Evolutionary conservation across 2,113 vertebrate species (phyloP).

Genomic region (Gymnocephalus cernua): DNA sequence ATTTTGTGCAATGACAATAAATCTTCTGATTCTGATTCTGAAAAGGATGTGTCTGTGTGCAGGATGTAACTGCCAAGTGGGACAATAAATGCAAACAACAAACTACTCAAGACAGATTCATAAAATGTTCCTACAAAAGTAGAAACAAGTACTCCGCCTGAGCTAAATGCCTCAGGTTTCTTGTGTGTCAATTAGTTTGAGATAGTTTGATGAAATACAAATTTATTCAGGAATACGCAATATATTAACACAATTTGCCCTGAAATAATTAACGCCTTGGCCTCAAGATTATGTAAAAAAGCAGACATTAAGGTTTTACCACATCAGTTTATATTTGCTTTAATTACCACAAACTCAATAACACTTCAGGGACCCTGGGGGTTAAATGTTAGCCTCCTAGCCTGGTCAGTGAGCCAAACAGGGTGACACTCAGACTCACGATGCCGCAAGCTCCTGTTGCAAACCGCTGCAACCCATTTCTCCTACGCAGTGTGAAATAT

Average conservation of each 20-base stretch:
- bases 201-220: not conserved
- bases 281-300: not conserved
- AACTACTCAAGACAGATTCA: not conserved
- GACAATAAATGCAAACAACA: too few relatives aligned
- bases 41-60: not conserved
- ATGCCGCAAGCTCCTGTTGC: not conserved
- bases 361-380: not conserved
- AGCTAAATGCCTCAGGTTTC: too few relatives aligned
- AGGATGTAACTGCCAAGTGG: not conserved
- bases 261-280: not conserved
- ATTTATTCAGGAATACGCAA: not conserved
- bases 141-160: not conserved
- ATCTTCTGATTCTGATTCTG: too few relatives aligned
- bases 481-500: constrained; percentile 69
- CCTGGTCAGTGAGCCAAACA: not conserved
- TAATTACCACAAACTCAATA: not conserved
- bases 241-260: not conserved
- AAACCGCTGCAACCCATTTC: constrained; percentile 38
- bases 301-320: not conserved
- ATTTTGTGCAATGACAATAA: too few relatives aligned
- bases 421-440: not conserved
- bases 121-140: not conserved
- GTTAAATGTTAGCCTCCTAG: not conserved
- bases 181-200: too few relatives aligned
- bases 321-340: not conserved